phyloP scores from a whole-genome alignment of 1,140 invertebrate species.

The Bathynomus jamesi region DNA sequence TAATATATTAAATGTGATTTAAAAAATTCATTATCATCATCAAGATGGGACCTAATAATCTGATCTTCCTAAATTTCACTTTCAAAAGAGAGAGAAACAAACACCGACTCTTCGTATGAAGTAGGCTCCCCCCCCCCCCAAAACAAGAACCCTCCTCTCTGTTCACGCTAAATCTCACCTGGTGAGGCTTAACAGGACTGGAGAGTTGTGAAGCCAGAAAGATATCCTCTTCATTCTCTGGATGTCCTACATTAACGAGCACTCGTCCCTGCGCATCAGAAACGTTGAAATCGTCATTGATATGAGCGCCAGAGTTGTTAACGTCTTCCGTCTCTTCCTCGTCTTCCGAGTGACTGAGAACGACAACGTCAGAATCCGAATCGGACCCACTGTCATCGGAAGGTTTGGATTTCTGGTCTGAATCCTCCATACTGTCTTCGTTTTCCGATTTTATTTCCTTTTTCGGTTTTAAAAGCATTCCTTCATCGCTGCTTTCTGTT shows the following conservation, averaged over 20 bases:
- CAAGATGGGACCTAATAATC: no score
- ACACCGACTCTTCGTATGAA: no score
- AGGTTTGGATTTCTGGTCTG: constrained; percentile 6
- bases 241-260: constrained; percentile 92
- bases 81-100: no score
- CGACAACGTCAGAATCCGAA: constrained; percentile 32
- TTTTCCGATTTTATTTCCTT: constrained; percentile 29
- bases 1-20: no score
- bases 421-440: constrained; percentile 39
- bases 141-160: no score
- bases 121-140: no score
- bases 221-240: constrained; percentile 82
- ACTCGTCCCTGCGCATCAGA: constrained; percentile 87
- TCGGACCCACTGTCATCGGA: background rate
- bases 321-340: constrained; percentile 61
- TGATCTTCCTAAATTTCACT: no score
- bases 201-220: constrained; percentile 89
- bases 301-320: constrained; percentile 45
- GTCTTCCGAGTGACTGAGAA: constrained; percentile 29
- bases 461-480: constrained; percentile 3
- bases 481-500: background rate
- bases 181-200: constrained; percentile 89
- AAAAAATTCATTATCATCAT: no score
- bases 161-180: no score
- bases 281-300: constrained; percentile 67